These are phyloP conservation scores for Tragelaphus scriptus DNA, from an alignment of 2,113 vertebrate species.

Conservation along the genomic window DNA sequence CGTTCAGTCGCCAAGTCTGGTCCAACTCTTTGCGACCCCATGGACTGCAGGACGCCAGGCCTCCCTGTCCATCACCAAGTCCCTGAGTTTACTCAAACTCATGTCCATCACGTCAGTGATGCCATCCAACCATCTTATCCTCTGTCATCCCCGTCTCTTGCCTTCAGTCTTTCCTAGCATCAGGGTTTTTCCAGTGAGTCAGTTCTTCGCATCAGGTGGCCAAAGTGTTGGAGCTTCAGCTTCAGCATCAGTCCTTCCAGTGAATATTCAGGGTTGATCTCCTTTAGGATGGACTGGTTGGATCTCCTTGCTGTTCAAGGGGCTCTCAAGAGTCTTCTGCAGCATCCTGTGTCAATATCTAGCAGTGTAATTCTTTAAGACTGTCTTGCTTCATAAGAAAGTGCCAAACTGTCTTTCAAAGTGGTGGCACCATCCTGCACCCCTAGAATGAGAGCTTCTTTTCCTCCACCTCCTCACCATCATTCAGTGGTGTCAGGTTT, in stretches of 20 bases:
- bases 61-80: not conserved
- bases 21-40: not conserved
- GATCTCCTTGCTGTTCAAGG: not conserved
- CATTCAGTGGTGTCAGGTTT: accelerated
- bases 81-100: not conserved
- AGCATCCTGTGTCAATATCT: too few species aligned
- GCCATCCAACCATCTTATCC: not conserved
- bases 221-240: not conserved
- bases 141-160: not conserved
- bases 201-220: not conserved
- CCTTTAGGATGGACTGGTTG: not conserved
- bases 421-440: accelerated
- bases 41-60: not conserved
- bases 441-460: accelerated
- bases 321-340: not conserved
- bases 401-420: not conserved
- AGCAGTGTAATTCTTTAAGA: not conserved
- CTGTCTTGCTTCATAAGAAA: not conserved
- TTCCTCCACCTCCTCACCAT: accelerated
- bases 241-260: not conserved
- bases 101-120: not conserved
- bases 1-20: not conserved
- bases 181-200: not conserved
- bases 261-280: not conserved
- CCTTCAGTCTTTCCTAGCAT: not conserved